Base-by-base conservation (phyloP, 2,113 vertebrate genomes). In the Pagrus major region DNA sequence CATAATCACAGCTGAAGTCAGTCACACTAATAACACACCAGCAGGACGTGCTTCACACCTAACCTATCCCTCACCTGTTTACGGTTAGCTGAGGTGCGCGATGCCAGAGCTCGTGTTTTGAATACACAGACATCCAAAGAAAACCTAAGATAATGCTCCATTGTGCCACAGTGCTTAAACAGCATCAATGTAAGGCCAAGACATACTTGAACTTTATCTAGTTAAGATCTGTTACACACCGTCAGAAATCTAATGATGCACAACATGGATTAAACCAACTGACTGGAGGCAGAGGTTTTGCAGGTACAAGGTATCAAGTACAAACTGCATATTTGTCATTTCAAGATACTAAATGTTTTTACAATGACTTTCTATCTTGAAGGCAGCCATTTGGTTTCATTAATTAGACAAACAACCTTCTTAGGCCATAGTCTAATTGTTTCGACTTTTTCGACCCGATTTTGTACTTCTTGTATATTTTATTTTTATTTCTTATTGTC, bases 1-100 rank as follows among this genome's bases (percentile, higher is more conserved):
- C 63, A 78, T 80, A 76, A 85, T 81, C 72, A 61, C 70, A 73
- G 59, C 84, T 35, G 16, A 78, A 83, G 64, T 65, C 81, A 63
- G 74, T 83, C 67, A 0, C 46, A 67, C 73, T 81, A 83, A 88
- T 84, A 70, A 80, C 3, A 85, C 72, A 71, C 18, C 68, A 64
- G 41, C 65, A 33, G 65, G 64, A 6, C 21, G 9, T 1, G 51
- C 65, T 73, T 82, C 68, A 52, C 69, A 75, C 69, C 58, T 31
- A 49, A 7, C 16, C 63, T 61, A 67, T 55, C 49, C 51, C 54
- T 37, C 75, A 65, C 31, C 69, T 85, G 81, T 76, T 73, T 70
- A 71, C 59, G 37, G 69, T 81, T 74, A 49, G 47, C 18, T 20
- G 25, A 37, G 10, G 16, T 42, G 41, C 16, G 23, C 39, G 3